Percentiles rank a stretch among this genome's conserved stretches.
Conservation (phyloP, 2,113 vertebrate species). For the Pseudonaja textilis region DNA sequence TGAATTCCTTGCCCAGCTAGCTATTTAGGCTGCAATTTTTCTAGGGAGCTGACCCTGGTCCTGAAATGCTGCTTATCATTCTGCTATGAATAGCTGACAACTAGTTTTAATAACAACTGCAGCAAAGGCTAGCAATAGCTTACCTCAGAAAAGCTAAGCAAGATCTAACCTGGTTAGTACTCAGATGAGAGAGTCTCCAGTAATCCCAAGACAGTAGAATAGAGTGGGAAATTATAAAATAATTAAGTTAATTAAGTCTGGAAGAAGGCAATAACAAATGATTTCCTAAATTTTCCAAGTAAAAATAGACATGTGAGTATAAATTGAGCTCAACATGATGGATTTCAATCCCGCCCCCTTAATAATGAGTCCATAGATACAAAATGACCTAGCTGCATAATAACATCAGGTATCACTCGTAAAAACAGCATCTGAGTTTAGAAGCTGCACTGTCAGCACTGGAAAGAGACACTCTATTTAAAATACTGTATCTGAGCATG, state of each 20-base stretch:
- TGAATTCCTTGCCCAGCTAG: background rate
- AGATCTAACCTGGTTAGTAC: background rate
- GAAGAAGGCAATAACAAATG: background rate
- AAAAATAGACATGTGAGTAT: background rate
- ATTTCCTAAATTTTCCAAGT: background rate
- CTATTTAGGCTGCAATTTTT: background rate
- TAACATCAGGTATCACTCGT: background rate
- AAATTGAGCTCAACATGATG: background rate
- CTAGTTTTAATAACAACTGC: background rate
- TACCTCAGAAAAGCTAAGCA: background rate
- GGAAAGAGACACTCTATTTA: background rate
- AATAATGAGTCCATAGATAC: background rate
- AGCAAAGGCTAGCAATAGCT: background rate
- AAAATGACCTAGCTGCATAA: background rate
- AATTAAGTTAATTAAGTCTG: background rate
- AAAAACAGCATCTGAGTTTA: background rate
- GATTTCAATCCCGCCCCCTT: background rate
- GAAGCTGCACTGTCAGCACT: background rate
- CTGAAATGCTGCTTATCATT: background rate
- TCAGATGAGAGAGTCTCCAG: background rate
- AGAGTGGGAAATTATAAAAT: background rate
- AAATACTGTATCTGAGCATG: background rate
- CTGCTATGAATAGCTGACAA: background rate
- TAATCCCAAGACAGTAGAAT: background rate
- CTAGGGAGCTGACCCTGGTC: slow-evolving; percentile 1